Evolutionary conservation across 1,140 invertebrate genomes (phyloP).

Genomic region (Drosophila pseudoobscura): DNA sequence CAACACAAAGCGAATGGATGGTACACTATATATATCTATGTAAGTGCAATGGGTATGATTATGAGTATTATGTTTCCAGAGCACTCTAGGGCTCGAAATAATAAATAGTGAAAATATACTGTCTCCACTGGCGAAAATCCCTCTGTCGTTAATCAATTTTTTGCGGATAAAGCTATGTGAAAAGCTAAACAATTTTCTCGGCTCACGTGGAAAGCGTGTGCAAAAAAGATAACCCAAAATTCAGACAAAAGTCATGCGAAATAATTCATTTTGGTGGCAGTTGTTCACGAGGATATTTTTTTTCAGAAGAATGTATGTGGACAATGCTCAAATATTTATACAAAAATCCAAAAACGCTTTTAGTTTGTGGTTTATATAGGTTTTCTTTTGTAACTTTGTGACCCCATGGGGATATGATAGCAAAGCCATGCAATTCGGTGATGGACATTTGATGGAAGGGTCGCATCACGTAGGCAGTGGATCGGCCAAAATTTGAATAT

Average conservation of each 20-base stretch:
- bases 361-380: neutral
- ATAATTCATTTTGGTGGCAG: slow-evolving; percentile 37
- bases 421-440: slow-evolving; percentile 36
- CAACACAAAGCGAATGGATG: slow-evolving; percentile 26
- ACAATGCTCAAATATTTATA: slow-evolving; percentile 49
- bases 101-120: slow-evolving; percentile 28
- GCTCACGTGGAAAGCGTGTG: slow-evolving; percentile 24
- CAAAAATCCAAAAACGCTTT: slow-evolving; percentile 15
- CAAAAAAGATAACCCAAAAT: slow-evolving; percentile 19
- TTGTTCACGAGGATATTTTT: neutral
- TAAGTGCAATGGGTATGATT: neutral
- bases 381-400: neutral
- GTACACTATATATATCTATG: no score
- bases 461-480: slow-evolving; percentile 44
- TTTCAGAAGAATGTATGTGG: slow-evolving; percentile 32
- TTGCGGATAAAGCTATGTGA: neutral
- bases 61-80: slow-evolving; percentile 15
- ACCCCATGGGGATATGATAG: neutral
- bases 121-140: neutral
- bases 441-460: slow-evolving; percentile 57
- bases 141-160: slow-evolving; percentile 27
- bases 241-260: slow-evolving; percentile 10
- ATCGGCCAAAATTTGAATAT: slow-evolving; percentile 34
- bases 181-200: slow-evolving; percentile 10
- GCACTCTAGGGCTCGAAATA: neutral